Evolutionary conservation across 2,888 invertebrate species (phyloP), one percentile per base, ranked within the genome.

Genomic region (Lypha dubia): DNA sequence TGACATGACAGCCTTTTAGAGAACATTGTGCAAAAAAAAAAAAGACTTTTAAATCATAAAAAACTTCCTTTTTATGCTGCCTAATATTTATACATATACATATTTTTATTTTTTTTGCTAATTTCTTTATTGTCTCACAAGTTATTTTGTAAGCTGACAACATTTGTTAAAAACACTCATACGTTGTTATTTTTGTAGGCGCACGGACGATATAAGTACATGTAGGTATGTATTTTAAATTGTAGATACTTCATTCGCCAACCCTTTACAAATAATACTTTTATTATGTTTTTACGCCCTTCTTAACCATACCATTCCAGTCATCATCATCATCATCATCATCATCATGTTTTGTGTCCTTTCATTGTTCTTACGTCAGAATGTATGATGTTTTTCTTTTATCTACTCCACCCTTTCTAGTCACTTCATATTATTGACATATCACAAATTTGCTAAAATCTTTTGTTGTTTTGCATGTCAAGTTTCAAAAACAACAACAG

Each of bases 361-460:
- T 73, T 73, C 32, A 1, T n/a, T 44, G 9, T 49, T 60, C 46
- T 35, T 62, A 62, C 46, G 49, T 62, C 73, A 56, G 28, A 11
- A n/a, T 22, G 13, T 32, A 13, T n/a, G n/a, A n/a, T n/a, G n/a
- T n/a, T n/a, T 32, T 13, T 46, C 22, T 15, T 28, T 28, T 44
- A 35, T 22, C 28, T 28, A n/a, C 35, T 58, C 28, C 41, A 71
- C 41, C 70, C 70, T 22, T 60, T 62, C 0, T 38, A 62, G 24
- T 38, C 62, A 62, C 46, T 20, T 38, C 38, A 73, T 60, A 49
- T 60, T 46, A 35, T 62, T 60, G 60, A 73, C 60, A 60, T 73
- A 46, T 73, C 35, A 60, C 46, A 60, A 46, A 60, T 22, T 49
- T 17, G 35, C 35, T 49, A 4, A 22, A 44, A 60, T 73, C 46